These are phyloP conservation scores for Poecilus cupreus DNA, from an alignment of 2,888 invertebrate species.

Conservation along the genomic window DNA sequence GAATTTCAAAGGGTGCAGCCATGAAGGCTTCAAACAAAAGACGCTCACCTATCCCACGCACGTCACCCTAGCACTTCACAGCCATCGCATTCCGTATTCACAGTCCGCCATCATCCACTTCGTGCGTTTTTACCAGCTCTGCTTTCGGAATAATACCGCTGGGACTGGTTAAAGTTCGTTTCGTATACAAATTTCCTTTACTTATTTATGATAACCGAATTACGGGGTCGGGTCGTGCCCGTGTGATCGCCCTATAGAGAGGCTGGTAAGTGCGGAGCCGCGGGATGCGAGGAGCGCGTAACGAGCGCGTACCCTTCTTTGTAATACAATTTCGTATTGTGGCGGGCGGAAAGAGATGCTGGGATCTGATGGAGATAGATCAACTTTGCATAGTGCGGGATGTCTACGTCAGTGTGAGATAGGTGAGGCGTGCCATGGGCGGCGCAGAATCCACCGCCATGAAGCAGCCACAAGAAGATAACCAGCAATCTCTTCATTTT, in stretches of 20 bases:
- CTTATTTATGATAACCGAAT: conserved; percentile 58
- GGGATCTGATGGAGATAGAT: conserved; percentile 35
- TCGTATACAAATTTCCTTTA: conserved; percentile 57
- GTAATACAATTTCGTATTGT: conserved; percentile 57
- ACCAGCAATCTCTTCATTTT: too few species aligned
- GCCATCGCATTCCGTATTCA: conserved; percentile 30
- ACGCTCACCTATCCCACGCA: neutral
- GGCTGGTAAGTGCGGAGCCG: neutral
- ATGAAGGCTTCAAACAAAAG: conserved; percentile 12
- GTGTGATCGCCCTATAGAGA: conserved; percentile 16
- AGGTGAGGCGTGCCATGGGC: neutral
- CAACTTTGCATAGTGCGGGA: conserved; percentile 15
- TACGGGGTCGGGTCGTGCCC: conserved; percentile 25
- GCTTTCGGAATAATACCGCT: conserved; percentile 51
- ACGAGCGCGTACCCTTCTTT: conserved; percentile 55
- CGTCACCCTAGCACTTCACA: neutral
- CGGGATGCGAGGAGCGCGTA: neutral
- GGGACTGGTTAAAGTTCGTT: conserved; percentile 55
- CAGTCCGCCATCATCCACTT: conserved; percentile 4
- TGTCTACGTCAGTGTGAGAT: neutral
- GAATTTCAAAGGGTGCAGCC: neutral
- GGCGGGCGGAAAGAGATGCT: conserved; percentile 10
- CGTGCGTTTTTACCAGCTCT: conserved; percentile 14
- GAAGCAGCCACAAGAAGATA: too few species aligned
- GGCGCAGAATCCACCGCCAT: neutral